Percentiles rank a stretch among this genome's conserved stretches.
These are phyloP conservation scores for Pitangus sulphuratus DNA, from an alignment of 2,797 vertebrate genomes.

Conservation along the genomic window DNA sequence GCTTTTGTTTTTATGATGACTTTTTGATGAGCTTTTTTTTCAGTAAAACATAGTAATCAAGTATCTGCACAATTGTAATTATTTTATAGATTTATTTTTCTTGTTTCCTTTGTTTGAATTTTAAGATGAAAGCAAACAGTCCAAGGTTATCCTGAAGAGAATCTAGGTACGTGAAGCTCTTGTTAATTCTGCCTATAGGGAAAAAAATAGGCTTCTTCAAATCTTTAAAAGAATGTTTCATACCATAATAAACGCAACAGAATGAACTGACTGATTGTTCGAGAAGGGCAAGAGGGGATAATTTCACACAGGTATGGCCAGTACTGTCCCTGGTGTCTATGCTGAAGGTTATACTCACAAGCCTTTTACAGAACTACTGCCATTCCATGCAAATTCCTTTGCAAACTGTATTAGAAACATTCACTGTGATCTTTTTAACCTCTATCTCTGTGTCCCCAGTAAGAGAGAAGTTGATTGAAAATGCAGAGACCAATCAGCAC, in stretches of 20 bases:
- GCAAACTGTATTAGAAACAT: constrained; percentile 42
- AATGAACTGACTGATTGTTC: not conserved
- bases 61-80: not conserved
- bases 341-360: not conserved
- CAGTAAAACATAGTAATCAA: not conserved
- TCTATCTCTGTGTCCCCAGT: not conserved
- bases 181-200: constrained; percentile 21
- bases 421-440: not conserved
- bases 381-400: constrained; percentile 47
- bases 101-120: not conserved
- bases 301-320: not conserved
- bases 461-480: not conserved
- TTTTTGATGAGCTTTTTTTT: constrained; percentile 7
- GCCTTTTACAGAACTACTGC: not conserved
- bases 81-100: constrained; percentile 37
- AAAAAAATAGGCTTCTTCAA: not conserved
- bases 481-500: not conserved
- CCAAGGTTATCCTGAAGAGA: constrained; percentile 44
- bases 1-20: not conserved
- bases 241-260: not conserved
- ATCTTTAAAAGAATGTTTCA: not conserved
- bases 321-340: not conserved
- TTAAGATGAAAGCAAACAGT: constrained; percentile 54
- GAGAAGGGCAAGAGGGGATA: not conserved
- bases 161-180: not conserved